Conservation (phyloP, 2,888 invertebrate genomes). For the Tiliacea aurago region DNA sequence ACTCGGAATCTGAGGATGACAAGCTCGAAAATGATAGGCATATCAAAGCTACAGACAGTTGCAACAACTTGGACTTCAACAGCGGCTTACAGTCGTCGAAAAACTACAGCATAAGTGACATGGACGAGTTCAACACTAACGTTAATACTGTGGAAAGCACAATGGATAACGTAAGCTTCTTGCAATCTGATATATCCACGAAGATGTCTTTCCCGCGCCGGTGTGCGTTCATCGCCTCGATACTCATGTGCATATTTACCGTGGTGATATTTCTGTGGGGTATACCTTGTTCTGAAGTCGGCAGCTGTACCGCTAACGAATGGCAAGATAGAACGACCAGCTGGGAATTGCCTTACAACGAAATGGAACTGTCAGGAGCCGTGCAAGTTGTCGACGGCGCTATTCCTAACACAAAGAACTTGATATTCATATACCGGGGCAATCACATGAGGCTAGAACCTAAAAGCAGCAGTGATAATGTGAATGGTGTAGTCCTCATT, state of each 20-base stretch:
- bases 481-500: slow-evolving; percentile 93
- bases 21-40: slow-evolving; percentile 81
- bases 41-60: slow-evolving; percentile 81
- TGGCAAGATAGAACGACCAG: slow-evolving; percentile 91
- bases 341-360: slow-evolving; percentile 93
- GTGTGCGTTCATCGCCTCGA: slow-evolving; percentile 93
- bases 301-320: slow-evolving; percentile 91
- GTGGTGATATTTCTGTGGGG: slow-evolving; percentile 94
- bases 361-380: slow-evolving; percentile 92
- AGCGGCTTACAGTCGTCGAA: slow-evolving; percentile 86
- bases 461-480: slow-evolving; percentile 84
- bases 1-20: slow-evolving; percentile 95
- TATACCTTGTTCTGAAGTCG: slow-evolving; percentile 93
- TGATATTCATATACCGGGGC: slow-evolving; percentile 94
- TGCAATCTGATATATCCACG: slow-evolving; percentile 86
- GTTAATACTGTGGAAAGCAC: slow-evolving; percentile 86
- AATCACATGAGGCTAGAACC: slow-evolving; percentile 91
- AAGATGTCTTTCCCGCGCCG: slow-evolving; percentile 93
- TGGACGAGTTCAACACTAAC: slow-evolving; percentile 87
- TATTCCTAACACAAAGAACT: slow-evolving; percentile 92
- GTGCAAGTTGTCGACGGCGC: slow-evolving; percentile 93
- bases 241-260: slow-evolving; percentile 93
- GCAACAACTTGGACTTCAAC: slow-evolving; percentile 86
- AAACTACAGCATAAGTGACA: slow-evolving; percentile 86
- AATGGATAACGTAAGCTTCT: slow-evolving; percentile 87